phyloP scores from a whole-genome alignment of 2,888 invertebrate genomes.

The Lottia gigantea region DNA sequence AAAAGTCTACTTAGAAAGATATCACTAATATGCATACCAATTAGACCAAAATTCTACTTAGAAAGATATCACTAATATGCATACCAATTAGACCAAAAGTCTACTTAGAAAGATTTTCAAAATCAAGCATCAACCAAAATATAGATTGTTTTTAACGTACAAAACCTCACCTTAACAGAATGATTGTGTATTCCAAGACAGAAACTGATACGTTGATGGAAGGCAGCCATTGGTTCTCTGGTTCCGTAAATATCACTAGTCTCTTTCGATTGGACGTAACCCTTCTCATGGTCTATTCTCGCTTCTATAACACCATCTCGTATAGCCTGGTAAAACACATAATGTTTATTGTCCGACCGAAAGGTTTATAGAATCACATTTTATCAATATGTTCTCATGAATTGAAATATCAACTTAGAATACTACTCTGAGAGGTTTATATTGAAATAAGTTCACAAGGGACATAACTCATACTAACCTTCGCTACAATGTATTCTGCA shows the following conservation, averaged over 20 bases:
- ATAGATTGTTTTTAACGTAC: too few species aligned
- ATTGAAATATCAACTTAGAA: too few species aligned
- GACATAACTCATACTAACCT: slow-evolving; percentile 69
- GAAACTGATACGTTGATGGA: slow-evolving; percentile 96
- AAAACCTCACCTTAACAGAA: slow-evolving; percentile 79
- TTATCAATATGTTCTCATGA: neutral
- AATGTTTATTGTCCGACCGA: neutral
- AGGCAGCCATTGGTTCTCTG: slow-evolving; percentile 93
- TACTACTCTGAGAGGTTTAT: too few species aligned
- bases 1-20: too few species aligned
- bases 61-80: too few species aligned
- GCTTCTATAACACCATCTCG: slow-evolving; percentile 99
- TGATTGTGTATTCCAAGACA: slow-evolving; percentile 98
- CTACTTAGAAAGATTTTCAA: too few species aligned
- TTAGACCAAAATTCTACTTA: too few species aligned
- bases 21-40: too few species aligned
- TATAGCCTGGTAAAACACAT: slow-evolving; percentile 72
- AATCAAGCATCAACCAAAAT: too few species aligned
- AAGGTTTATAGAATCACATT: neutral
- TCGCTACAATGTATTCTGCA: slow-evolving; percentile 98
- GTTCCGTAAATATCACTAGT: slow-evolving; percentile 97
- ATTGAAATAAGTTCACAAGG: too few species aligned
- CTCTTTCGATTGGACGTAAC: slow-evolving; percentile 96
- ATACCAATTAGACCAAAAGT: too few species aligned
- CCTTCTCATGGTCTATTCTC: slow-evolving; percentile 92